phyloP scores from a whole-genome alignment of 1,140 invertebrate genomes.

The Reticulitermes speratus region DNA sequence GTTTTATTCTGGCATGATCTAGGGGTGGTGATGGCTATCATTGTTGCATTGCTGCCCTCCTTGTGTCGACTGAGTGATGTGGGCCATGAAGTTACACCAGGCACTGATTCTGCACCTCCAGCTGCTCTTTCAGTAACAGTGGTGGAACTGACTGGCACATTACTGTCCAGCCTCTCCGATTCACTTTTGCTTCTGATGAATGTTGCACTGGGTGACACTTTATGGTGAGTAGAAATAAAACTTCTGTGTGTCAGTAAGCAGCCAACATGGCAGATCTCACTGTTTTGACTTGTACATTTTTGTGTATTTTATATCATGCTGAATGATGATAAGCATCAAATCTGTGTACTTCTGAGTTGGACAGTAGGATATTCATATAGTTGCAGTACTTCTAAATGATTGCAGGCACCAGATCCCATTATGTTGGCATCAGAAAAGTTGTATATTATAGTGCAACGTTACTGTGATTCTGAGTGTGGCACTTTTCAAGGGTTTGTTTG shows the following conservation, averaged over 20 bases:
- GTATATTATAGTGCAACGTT: too few relatives aligned
- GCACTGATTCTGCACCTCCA: neutral
- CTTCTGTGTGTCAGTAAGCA: too few relatives aligned
- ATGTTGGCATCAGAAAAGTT: too few relatives aligned
- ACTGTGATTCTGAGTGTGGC: too few relatives aligned
- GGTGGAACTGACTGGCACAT: neutral
- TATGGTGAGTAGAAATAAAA: constrained; percentile 34
- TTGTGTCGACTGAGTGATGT: constrained; percentile 38
- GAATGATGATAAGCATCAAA: too few relatives aligned
- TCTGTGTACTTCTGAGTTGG: too few relatives aligned
- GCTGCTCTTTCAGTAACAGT: constrained; percentile 4
- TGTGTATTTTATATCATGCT: too few relatives aligned
- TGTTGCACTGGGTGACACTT: constrained; percentile 38
- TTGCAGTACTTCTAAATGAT: too few relatives aligned
- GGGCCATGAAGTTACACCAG: neutral
- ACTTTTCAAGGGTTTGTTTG: too few relatives aligned
- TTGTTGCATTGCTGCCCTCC: constrained; percentile 42
- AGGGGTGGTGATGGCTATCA: constrained; percentile 43
- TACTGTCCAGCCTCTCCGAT: neutral
- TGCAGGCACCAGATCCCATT: too few relatives aligned
- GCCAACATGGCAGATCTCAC: too few relatives aligned
- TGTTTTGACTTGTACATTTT: neutral
- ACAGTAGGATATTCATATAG: too few relatives aligned
- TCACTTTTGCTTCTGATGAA: constrained; percentile 31
- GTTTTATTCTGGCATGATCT: constrained; percentile 12